Base-by-base conservation (phyloP, 2,113 vertebrate species). In the Corythornis cristatus region DNA sequence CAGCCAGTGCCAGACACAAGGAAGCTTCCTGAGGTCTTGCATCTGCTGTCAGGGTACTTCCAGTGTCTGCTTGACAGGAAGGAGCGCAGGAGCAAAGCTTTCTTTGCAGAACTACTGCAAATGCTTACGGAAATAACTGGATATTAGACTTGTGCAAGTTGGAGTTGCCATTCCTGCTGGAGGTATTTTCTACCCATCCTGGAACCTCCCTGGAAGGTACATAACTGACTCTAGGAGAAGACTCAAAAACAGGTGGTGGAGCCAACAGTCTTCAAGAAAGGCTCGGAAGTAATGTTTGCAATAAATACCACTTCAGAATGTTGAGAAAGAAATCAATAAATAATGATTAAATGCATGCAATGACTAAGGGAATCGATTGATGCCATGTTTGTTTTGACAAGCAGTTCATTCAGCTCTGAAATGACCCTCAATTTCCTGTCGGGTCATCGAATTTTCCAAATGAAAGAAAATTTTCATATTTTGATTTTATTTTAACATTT, bases 311-410 rank as follows among this genome's bases (percentile, higher is more conserved):
- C 40, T 56, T 25, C 18, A 15, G 51, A 71, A 67, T 5, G 18
- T 50, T 40, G 37, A 83, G 42, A 80, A 83, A 86, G 5, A n/a
- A 94, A 74, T 25, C 29, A 94, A 78, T 20, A 81, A 83, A 71
- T 31, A 85, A 81, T 6, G 3, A 72, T 40, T 60, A 60, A 21
- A 54, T 50, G 61, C 2, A 22, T 26, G 18, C 71, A 33, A 19
- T 9, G 25, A 28, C 58, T 35, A 90, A 68, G 23, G 70, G 66
- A 81, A 73, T 46, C 60, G 53, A 82, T 1, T 20, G 35, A 64
- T 62, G 35, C 33, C 29, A n/a, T 37, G 42, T 81, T 88, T 51
- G 28, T 61, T 94, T 90, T 82, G 74, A 89, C 71, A 90, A 96
- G 86, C 57, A 81, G 81, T 66, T 94, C 54, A 86, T 86, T 91